Conservation (phyloP, 2,797 vertebrate genomes). For the Mionectes olivaceus region DNA sequence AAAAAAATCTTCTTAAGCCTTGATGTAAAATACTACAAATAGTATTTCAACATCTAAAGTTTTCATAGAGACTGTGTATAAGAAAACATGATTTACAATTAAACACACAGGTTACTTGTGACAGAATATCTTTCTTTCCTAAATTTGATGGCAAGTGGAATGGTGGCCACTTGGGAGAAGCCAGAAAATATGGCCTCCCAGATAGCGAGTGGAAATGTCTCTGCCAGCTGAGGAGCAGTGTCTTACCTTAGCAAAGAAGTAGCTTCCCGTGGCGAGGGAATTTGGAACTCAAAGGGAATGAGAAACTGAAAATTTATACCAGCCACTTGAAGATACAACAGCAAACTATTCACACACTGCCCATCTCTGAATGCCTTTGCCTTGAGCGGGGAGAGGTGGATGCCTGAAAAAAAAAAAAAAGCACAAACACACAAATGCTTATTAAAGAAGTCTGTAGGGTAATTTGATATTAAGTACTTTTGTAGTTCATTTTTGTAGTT, state of each 20-base stretch:
- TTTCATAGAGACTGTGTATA: not conserved
- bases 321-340: not conserved
- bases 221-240: not conserved
- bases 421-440: not conserved
- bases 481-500: not conserved
- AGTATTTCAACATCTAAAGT: not conserved
- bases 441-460: not conserved
- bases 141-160: not conserved
- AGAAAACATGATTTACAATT: not conserved
- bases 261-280: not conserved
- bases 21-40: not conserved
- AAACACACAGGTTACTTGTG: not conserved
- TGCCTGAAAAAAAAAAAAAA: not conserved
- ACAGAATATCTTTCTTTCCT: not conserved
- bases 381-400: rapidly evolving
- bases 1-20: not conserved
- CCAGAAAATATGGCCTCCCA: not conserved
- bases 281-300: not conserved
- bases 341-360: not conserved
- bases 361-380: not conserved
- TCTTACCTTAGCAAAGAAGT: not conserved
- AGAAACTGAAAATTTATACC: not conserved
- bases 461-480: not conserved
- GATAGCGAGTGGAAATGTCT: not conserved
- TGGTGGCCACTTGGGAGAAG: rapidly evolving